phyloP scores from a whole-genome alignment of 1,140 invertebrate species.

The Rhynchophorus ferrugineus region DNA sequence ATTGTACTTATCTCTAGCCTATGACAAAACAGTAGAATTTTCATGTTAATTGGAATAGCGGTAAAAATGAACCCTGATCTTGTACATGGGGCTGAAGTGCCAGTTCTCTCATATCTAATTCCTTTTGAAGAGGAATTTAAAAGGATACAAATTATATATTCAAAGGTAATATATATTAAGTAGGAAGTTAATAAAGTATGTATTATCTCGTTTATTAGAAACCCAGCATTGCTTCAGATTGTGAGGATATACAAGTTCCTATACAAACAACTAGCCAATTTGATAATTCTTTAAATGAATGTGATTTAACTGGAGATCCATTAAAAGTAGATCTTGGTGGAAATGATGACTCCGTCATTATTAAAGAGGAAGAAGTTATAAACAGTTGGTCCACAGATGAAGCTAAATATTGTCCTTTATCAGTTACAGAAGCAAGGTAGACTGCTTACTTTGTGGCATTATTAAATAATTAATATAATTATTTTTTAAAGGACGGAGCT shows the following conservation, averaged over 20 bases:
- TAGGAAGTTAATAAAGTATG: not conserved
- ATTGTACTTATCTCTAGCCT: too few species aligned
- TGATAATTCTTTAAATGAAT: slow-evolving; percentile 5
- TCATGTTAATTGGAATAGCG: too few species aligned
- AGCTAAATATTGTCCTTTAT: slow-evolving; percentile 15
- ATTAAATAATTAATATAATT: slow-evolving; percentile 4
- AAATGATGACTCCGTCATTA: slow-evolving; percentile 5
- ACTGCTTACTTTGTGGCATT: not conserved
- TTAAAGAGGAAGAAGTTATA: not conserved
- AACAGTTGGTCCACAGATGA: slow-evolving; percentile 17
- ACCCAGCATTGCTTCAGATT: not conserved
- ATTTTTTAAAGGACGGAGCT: slow-evolving; percentile 6
- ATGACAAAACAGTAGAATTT: too few species aligned
- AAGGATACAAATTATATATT: not conserved
- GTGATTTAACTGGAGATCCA: slow-evolving; percentile 25
- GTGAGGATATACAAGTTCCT: not conserved
- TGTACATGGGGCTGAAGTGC: too few species aligned
- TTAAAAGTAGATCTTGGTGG: slow-evolving; percentile 21
- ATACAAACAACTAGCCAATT: not conserved
- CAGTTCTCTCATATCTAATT: slow-evolving; percentile 1
- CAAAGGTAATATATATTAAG: not conserved
- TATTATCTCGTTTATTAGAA: not conserved
- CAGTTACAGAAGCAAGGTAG: slow-evolving; percentile 19
- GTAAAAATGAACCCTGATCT: too few species aligned
- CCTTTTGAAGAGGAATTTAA: not conserved